phyloP scores from a whole-genome alignment of 2,888 invertebrate genomes.

The Helobdella robusta region DNA sequence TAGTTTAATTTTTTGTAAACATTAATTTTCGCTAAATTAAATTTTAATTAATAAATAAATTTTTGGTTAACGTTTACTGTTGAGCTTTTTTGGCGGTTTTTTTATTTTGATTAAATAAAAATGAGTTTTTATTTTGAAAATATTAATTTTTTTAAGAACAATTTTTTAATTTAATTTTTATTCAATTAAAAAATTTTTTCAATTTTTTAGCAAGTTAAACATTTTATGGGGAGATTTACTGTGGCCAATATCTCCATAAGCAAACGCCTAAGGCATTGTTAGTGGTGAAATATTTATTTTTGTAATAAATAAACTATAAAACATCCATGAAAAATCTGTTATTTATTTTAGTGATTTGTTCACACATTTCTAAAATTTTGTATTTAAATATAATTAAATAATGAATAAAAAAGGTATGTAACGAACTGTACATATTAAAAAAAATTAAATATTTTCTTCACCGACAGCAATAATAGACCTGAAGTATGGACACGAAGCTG shows the following conservation, averaged over 20 bases:
- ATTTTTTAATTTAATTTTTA: background rate
- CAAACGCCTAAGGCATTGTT: constrained; percentile 33
- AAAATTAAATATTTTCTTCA: too few species aligned
- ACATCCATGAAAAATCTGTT: background rate
- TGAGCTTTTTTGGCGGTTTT: background rate
- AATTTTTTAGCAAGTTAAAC: constrained; percentile 34
- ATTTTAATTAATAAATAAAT: background rate
- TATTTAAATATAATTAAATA: too few species aligned
- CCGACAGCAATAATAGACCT: constrained; percentile 42
- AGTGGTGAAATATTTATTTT: background rate
- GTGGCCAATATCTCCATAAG: constrained; percentile 35
- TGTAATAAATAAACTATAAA: background rate
- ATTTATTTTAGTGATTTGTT: too few species aligned
- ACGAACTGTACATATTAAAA: background rate
- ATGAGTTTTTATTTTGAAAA: too few species aligned
- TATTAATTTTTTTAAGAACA: too few species aligned
- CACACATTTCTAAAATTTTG: too few species aligned
- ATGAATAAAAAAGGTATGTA: background rate
- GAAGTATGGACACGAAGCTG: constrained; percentile 39
- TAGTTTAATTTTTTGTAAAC: background rate
- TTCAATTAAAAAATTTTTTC: background rate
- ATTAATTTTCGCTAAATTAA: too few species aligned
- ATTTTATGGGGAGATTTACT: constrained; percentile 30
- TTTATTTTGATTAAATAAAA: background rate
- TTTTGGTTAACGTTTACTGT: background rate